Evolutionary conservation across 2,113 vertebrate genomes (phyloP).

Genomic region (Corvus hawaiiensis): DNA sequence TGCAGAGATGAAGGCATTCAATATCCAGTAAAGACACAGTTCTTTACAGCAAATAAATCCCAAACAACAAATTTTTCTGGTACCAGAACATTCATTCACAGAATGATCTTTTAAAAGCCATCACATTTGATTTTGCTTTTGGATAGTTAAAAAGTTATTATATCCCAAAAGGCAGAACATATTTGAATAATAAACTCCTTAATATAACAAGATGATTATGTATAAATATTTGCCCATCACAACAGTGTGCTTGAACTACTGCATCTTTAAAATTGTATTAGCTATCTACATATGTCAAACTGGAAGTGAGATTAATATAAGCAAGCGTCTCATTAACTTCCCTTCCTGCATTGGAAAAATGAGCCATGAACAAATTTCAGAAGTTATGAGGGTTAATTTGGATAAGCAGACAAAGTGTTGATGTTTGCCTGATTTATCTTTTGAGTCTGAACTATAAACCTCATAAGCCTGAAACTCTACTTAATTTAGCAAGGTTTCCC

Average conservation of each 20-base stretch:
- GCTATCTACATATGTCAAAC: neutral
- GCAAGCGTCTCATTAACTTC: neutral
- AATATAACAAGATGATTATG: neutral
- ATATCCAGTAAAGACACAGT: neutral
- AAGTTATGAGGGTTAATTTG: slow-evolving; percentile 11
- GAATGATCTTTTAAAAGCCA: neutral
- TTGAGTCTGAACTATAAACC: neutral
- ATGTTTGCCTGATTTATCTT: neutral
- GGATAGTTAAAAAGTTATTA: neutral
- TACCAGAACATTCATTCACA: neutral
- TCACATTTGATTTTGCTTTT: neutral
- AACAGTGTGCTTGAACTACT: neutral
- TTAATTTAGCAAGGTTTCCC: neutral
- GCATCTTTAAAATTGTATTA: slow-evolving; percentile 5
- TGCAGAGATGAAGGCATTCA: neutral
- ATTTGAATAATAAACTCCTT: slow-evolving; percentile 3
- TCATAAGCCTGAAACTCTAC: neutral
- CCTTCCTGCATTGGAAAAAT: neutral
- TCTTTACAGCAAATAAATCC: neutral
- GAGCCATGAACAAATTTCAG: neutral
- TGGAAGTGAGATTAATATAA: slow-evolving; percentile 15
- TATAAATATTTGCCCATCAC: slow-evolving; percentile 3
- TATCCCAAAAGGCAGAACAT: neutral
- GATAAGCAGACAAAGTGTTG: neutral
- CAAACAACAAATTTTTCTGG: neutral